phyloP scores from a whole-genome alignment of 53 echinoderm and acorn worm species.

The Echinometra lucunter region DNA sequence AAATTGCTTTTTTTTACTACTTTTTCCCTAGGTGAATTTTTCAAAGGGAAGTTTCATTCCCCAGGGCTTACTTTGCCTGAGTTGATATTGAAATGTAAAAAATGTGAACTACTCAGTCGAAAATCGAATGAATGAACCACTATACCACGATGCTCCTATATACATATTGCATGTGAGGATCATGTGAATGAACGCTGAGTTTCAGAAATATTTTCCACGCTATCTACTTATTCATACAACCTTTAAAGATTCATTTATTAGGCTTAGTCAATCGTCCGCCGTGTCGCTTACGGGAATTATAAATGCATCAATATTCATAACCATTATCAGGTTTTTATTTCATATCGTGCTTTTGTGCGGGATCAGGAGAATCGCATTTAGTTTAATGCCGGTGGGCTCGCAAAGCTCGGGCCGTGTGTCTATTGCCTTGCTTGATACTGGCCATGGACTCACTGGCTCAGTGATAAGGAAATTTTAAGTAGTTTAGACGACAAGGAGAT shows the following conservation, averaged over 20 bases:
- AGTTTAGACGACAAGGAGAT: not conserved
- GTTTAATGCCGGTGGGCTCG: not conserved
- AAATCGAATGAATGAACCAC: too few species aligned
- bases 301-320: conserved; percentile 15
- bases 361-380: not conserved
- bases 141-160: too few species aligned
- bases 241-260: not conserved
- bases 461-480: not conserved
- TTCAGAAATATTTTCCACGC: not conserved
- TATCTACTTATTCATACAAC: not conserved
- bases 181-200: not conserved
- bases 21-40: too few species aligned
- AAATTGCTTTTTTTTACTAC: too few species aligned
- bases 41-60: too few species aligned
- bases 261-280: not conserved
- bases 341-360: not conserved
- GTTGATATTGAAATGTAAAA: too few species aligned
- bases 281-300: not conserved
- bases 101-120: too few species aligned
- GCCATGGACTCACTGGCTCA: not conserved
- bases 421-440: too few species aligned
- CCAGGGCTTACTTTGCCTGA: too few species aligned
- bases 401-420: too few species aligned
- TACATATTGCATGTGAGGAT: not conserved
- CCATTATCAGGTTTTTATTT: not conserved